phyloP scores from a whole-genome alignment of 2,888 invertebrate genomes.

The Coenonympha glycerion region DNA sequence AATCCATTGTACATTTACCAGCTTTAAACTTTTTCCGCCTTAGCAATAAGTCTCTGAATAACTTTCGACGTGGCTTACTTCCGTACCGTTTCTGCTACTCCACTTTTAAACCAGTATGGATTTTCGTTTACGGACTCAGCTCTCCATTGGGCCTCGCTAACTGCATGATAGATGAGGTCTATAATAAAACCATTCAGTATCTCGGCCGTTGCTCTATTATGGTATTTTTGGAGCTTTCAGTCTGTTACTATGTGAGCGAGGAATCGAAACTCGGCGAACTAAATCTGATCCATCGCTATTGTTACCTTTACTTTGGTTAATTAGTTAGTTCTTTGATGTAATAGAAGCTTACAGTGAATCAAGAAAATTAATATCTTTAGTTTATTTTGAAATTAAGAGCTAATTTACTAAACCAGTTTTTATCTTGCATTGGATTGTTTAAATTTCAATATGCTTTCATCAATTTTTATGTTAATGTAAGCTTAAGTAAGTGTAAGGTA shows the following conservation, averaged over 20 bases:
- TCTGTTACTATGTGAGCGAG: conserved; percentile 17
- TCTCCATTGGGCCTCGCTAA: conserved; percentile 53
- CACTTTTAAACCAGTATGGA: conserved; percentile 51
- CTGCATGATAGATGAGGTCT: conserved; percentile 69
- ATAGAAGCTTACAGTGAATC: no score
- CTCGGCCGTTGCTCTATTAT: conserved; percentile 53
- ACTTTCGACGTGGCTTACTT: conserved; percentile 26
- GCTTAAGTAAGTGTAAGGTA: no score
- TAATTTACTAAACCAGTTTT: no score
- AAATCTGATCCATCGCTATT: neutral
- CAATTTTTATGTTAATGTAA: no score
- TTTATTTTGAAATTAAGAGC: neutral
- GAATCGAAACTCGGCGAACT: conserved; percentile 3
- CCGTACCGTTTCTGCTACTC: conserved; percentile 35
- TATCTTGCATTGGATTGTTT: no score
- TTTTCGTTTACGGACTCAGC: conserved; percentile 56
- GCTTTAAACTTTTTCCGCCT: conserved; percentile 1
- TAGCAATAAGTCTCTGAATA: conserved; percentile 19
- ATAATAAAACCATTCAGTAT: conserved; percentile 62
- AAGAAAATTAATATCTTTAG: no score
- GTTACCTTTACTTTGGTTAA: neutral
- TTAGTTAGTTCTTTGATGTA: neutral
- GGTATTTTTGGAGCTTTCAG: conserved; percentile 53
- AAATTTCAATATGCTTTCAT: no score
- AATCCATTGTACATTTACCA: neutral